Evolutionary conservation across 1,140 invertebrate genomes (phyloP), one percentile per base, ranked within the genome.

Genomic region (Penaeus vannamei): DNA sequence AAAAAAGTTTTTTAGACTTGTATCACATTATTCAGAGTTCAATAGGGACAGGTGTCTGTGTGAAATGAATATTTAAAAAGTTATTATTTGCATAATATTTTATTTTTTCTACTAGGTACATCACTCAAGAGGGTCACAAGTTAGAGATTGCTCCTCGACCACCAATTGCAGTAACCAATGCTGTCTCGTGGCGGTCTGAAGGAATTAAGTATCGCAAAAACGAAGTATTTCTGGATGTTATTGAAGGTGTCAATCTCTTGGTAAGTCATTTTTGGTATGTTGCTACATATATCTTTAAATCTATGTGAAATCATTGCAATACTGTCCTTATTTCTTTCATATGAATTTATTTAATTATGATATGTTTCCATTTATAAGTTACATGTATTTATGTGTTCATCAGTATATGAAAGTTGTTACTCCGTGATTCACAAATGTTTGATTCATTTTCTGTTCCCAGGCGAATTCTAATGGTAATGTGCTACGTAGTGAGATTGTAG

Each of bases 121-220:
- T 99, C 60, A 99, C 98, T 0, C 99, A 99, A 93, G 99, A 99
- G 93, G 97, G 98, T 23, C 98, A 99, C 93, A 99, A 99, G 93
- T 94, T 99, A 22, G 99, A 99, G 94, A 96, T 98, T 92, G 98
- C 99, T 92, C 97, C 98, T 0, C 95, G 98, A 81, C 99, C 99
- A 85, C 99, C 99, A 0, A 97, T 98, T 95, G 98, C 99, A n/a
- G 98, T 99, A 0, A 99, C 99, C 3, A 99, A 99, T 94, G 98
- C 99, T 14, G 99, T 99, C 0, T 99, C 98, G 0, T 99, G 99
- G 99, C 94, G 99, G 80, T 98, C 98, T 0, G 99, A 99, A 93
- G 98, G 98, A 2, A 98, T 99, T 80, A 99, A 99, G 92, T 99
- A 99, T 93, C 95, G 99, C 77, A 99, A 99, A 93, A 99, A 99